Evolutionary conservation across 2,113 vertebrate species (phyloP).

Genomic region (Rhagologus leucostigma): DNA sequence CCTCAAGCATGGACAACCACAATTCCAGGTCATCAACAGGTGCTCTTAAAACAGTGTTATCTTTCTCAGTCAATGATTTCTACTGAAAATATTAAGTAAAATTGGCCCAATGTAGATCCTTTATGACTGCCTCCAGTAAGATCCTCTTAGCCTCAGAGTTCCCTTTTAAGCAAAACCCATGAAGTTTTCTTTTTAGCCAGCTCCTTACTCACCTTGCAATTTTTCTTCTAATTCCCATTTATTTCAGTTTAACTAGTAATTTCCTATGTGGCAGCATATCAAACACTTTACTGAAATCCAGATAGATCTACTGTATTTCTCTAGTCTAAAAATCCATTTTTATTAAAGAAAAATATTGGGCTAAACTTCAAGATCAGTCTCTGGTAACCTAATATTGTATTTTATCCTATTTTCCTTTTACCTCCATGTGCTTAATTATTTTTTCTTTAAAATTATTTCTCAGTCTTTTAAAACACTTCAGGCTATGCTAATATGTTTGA

Average conservation of each 20-base stretch:
- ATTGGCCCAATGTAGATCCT: not conserved
- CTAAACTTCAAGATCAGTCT: slow-evolving; percentile 34
- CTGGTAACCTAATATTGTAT: slow-evolving; percentile 35
- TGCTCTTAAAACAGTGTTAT: not conserved
- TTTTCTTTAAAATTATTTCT: slow-evolving; percentile 31
- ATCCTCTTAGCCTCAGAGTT: not conserved
- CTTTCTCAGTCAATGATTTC: not conserved
- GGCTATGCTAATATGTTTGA: not conserved
- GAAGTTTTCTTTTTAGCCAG: not conserved
- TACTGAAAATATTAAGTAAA: not conserved
- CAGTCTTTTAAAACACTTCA: not conserved
- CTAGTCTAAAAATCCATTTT: slow-evolving; percentile 47
- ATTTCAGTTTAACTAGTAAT: slow-evolving; percentile 56
- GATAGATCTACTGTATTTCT: slow-evolving; percentile 35
- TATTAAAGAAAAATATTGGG: slow-evolving; percentile 65
- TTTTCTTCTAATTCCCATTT: slow-evolving; percentile 48
- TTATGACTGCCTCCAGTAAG: not conserved
- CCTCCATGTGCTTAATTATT: slow-evolving; percentile 26
- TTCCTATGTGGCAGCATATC: slow-evolving; percentile 53
- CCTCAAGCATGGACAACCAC: not conserved
- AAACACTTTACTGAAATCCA: slow-evolving; percentile 37
- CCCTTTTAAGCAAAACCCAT: not conserved
- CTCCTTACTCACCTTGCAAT: slow-evolving; percentile 46
- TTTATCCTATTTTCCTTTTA: slow-evolving; percentile 41
- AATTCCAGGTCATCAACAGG: not conserved